Evolutionary conservation across 2,113 vertebrate genomes (phyloP).

Genomic region (Bettongia penicillata): DNA sequence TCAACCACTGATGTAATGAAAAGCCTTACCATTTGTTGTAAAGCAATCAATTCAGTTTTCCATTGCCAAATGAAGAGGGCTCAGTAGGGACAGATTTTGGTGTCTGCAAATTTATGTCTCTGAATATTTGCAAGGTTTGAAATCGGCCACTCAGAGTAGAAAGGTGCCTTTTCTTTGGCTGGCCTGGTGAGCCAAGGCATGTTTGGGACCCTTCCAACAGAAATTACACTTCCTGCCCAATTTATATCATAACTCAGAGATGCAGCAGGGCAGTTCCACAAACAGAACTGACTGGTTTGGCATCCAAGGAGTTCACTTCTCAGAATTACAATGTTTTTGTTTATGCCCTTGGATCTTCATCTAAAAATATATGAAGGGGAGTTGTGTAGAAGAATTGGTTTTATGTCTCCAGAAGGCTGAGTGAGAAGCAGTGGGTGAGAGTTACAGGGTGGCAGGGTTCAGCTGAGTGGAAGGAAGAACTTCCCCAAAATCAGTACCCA

Average conservation of each 20-base stretch:
- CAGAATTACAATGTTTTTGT: neutral
- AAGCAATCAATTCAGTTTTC: neutral
- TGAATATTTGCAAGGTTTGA: constrained; percentile 20
- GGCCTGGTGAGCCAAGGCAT: neutral
- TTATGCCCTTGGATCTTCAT: neutral
- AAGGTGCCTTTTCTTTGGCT: neutral
- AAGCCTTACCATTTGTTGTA: neutral
- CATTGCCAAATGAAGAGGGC: neutral
- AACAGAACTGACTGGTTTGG: neutral
- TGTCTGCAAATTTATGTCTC: neutral
- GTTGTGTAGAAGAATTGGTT: neutral
- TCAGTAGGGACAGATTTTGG: neutral
- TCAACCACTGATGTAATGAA: neutral
- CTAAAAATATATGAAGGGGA: neutral
- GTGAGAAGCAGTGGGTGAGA: neutral
- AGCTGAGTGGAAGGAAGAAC: neutral
- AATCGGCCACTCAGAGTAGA: neutral
- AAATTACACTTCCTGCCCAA: neutral
- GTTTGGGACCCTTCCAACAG: neutral
- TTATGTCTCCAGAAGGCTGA: neutral
- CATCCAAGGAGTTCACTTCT: neutral
- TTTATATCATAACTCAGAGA: neutral
- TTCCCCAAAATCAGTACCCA: neutral
- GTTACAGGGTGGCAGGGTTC: neutral
- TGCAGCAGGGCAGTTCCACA: neutral